Evolutionary conservation across 2,888 invertebrate species (phyloP).

Genomic region (Heliconius hortense): DNA sequence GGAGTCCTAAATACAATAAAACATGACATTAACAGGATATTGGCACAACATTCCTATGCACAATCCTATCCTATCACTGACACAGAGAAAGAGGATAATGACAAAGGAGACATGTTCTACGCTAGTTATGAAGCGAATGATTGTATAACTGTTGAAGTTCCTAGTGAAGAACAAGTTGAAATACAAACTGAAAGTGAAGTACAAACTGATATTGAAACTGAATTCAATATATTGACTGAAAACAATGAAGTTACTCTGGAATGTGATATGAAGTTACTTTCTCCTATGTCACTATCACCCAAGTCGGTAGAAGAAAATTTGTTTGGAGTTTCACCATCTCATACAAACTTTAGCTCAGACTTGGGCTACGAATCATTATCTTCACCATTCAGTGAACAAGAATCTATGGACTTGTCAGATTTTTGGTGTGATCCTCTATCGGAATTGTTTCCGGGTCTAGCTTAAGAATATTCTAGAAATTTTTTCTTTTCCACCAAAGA

Average conservation of each 20-base stretch:
- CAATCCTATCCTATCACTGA: slow-evolving; percentile 70
- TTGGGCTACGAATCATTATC: slow-evolving; percentile 76
- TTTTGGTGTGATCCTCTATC: slow-evolving; percentile 89
- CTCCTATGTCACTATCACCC: slow-evolving; percentile 70
- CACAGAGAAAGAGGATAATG: slow-evolving; percentile 62
- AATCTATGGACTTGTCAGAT: slow-evolving; percentile 81
- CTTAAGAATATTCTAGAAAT: slow-evolving; percentile 69
- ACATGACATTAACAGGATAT: slow-evolving; percentile 74
- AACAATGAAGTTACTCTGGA: slow-evolving; percentile 61
- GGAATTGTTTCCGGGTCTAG: slow-evolving; percentile 88
- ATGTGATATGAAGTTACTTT: slow-evolving; percentile 73
- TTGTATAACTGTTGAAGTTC: slow-evolving; percentile 87
- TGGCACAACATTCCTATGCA: slow-evolving; percentile 78
- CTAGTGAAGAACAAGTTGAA: slow-evolving; percentile 81
- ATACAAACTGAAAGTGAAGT: slow-evolving; percentile 65
- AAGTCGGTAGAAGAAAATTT: slow-evolving; percentile 63
- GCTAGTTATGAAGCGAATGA: slow-evolving; percentile 88
- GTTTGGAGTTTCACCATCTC: slow-evolving; percentile 69
- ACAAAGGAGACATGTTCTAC: slow-evolving; percentile 85
- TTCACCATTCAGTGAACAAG: slow-evolving; percentile 75
- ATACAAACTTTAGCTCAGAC: slow-evolving; percentile 71
- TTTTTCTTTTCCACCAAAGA: slow-evolving; percentile 69
- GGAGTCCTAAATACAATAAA: slow-evolving; percentile 68
- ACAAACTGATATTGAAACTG: slow-evolving; percentile 59
- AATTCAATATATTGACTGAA: slow-evolving; percentile 57